phyloP scores from a whole-genome alignment of 2,113 vertebrate genomes.

The Polypterus senegalus region DNA sequence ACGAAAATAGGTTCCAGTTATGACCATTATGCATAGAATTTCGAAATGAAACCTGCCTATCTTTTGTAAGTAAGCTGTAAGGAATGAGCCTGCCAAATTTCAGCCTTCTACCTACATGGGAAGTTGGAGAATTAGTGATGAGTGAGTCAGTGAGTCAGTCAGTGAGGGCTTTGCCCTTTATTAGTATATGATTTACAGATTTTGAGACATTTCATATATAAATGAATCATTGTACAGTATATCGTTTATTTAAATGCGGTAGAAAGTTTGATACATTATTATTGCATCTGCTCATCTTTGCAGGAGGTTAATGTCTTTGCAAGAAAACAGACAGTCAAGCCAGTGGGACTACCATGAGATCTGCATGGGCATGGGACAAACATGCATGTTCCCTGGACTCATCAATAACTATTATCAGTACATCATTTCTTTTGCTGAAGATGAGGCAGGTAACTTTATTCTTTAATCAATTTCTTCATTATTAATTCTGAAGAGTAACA shows the following conservation, averaged over 20 bases:
- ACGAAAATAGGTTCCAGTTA: too few species aligned
- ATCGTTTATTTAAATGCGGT: neutral
- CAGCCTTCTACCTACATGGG: too few species aligned
- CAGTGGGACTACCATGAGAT: slow-evolving; percentile 77
- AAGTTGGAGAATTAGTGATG: too few species aligned
- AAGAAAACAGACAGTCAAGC: slow-evolving; percentile 49
- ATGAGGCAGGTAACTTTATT: slow-evolving; percentile 71
- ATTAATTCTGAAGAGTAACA: too few species aligned
- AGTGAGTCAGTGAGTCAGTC: too few species aligned
- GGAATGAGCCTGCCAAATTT: too few species aligned
- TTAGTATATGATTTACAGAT: neutral
- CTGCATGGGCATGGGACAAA: slow-evolving; percentile 81
- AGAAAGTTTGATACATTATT: neutral
- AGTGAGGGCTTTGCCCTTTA: too few species aligned
- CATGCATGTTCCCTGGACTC: slow-evolving; percentile 77
- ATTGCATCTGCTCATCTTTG: neutral
- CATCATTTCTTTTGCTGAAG: slow-evolving; percentile 90
- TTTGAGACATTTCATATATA: neutral
- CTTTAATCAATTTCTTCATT: too few species aligned
- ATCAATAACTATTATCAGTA: slow-evolving; percentile 87
- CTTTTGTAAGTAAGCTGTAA: too few species aligned
- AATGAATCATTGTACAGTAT: neutral
- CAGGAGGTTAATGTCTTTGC: slow-evolving; percentile 83
- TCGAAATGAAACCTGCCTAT: too few species aligned
- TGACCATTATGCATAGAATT: too few species aligned